Evolutionary conservation across 2,888 invertebrate genomes (phyloP), one percentile per base, ranked within the genome.

Genomic region (Meiosimyza decipiens): DNA sequence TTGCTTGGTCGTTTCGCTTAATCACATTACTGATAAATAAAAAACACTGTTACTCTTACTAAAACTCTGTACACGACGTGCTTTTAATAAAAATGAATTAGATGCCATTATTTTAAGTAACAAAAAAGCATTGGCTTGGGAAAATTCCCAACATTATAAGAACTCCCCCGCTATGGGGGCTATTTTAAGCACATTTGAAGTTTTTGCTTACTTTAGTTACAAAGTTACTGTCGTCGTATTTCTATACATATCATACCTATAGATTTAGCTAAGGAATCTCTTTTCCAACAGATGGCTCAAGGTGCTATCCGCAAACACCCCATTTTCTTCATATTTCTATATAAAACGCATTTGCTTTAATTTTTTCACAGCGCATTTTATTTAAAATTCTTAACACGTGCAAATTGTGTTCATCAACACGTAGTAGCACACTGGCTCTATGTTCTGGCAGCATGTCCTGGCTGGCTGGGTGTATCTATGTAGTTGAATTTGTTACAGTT

Each of bases 21-120:
- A 84, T 83, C 82, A 83, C 15, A n/a, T 6, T 40, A 33, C 22
- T 47, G 63, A 67, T 62, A 67, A 72, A 72, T 72, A 67, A 62
- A 72, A 67, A 47, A 72, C 62, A 69, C 67, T 11, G n/a, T 47
- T 1, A 57, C 18, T n/a, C 11, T 28, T 11, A 33, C 16, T 60
- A 60, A 73, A 64, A 82, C 80, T 82, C 82, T 79, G 79, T 76
- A 77, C 82, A 83, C 83, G 82, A 78, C 80, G 79, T 78, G 78
- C 79, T 80, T 81, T 82, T 80, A 82, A 82, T 82, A 82, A 83
- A 82, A 83, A 82, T 82, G 82, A 83, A 83, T 82, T 82, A 83
- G 80, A 80, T 78, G 77, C 79, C 82, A 82, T 83, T 83, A 83
- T 81, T 80, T 81, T 78, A 49, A 49, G 55, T 28, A 33, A 33